Evolutionary conservation across 2,888 invertebrate genomes (phyloP), one percentile per base, ranked within the genome.

Genomic region (Cerastis rubricosa): DNA sequence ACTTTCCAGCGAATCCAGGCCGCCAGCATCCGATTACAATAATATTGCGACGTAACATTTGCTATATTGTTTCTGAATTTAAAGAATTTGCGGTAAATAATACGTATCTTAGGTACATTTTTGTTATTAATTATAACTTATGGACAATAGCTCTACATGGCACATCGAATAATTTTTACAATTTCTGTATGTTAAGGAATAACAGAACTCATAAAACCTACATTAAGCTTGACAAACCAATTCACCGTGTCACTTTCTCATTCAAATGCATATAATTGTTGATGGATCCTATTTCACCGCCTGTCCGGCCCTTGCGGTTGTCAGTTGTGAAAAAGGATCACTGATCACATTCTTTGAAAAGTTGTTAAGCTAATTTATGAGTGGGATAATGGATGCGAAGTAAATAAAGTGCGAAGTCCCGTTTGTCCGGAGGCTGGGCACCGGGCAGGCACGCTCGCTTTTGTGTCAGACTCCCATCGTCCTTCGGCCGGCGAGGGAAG

Each of bases 301-400:
- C 64, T 57, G 61, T 49, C 69, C 57, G 40, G 43, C 71, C 67
- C 64, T 74, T 71, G 81, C 85, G 90, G 91, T 91, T 86, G 87
- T 87, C 87, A 86, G 83, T 87, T 86, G 81, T 91, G 88, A 92
- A 92, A 92, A 91, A 84, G 88, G 85, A 88, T 90, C 90, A 91
- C 90, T 93, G 90, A 92, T 92, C 90, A 89, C 89, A 90, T 91
- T 91, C 83, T 88, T 86, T 90, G 85, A 88, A 88, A 92, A 91
- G 91, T 90, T 91, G 92, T 93, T 91, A 92, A 92, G 89, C 81
- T 92, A 92, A 94, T 94, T 94, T 94, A 94, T 90, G 92, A 90
- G 80, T 82, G 84, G 87, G 85, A 91, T 93, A 91, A 90, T 90
- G 84, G 83, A 74, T 88, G 81, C 70, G 79, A 74, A 82, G 90